Base-by-base conservation (phyloP, 2,113 vertebrate genomes). In the Saimiri boliviensis region DNA sequence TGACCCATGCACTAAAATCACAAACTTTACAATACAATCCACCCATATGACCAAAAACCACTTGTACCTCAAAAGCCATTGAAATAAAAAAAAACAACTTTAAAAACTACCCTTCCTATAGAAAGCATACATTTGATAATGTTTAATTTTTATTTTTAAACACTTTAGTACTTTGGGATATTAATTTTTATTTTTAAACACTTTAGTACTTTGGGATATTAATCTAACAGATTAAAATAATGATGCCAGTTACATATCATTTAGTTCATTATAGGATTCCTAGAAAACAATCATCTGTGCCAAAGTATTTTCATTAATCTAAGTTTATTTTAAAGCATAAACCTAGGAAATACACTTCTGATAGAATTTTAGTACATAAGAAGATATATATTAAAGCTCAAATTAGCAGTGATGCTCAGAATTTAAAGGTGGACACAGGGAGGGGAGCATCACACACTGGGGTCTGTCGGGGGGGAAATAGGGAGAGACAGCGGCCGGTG, bases 151-250 rank as follows among this genome's bases (percentile, higher is more conserved):
- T 45, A 84, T 92, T 93, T 95, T 91, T 42, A 85, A 56, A 73
- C 4, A 86, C 0, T 47, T 73, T 35, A 76, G 8, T 54, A 56
- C 11, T 77, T 95, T 91, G 73, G 56, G 32, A 86, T 91, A 89
- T 71, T 86, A 84, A 85, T 8, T n/a, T n/a, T 79, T 42, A 84
- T 92, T 93, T 95, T 90, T 40, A 84, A 56, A 73, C 4, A 86
- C 0, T 47, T 73, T 37, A 76, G 8, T 54, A 56, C 11, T 77
- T 95, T 91, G 73, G 56, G 32, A 86, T 91, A 89, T 71, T 86
- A 84, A 85, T 8, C 20, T 60, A 93, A 85, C 4, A 68, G 30
- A 80, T 40, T 60, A 73, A 66, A 79, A 77, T 16, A 90, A 14
- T 83, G 32, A 70, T 37, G 6, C 5, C 58, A 73, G 2, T 87